A percentile compares a stretch with the other conserved stretches of the same genome.
Evolutionary conservation across 2,797 vertebrate genomes (phyloP).

Genomic region (Brachyrhaphis roseni): DNA sequence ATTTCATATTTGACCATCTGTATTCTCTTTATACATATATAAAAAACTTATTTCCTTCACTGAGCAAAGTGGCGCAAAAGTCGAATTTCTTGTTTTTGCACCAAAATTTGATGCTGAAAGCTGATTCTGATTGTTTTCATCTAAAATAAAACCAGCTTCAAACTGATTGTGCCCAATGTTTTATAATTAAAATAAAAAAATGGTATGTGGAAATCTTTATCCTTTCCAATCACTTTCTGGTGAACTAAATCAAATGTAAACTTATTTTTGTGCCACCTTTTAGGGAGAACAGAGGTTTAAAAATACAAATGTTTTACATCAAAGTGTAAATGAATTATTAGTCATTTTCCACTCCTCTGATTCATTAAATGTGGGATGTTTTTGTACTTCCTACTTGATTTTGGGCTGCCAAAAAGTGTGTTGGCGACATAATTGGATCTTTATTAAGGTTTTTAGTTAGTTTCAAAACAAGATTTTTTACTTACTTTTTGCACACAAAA

Average conservation of each 20-base stretch:
- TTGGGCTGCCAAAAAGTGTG: not conserved
- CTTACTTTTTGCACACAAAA: not conserved
- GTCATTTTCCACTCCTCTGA: not conserved
- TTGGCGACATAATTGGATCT: not conserved
- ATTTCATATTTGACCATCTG: too few relatives aligned
- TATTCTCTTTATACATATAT: too few relatives aligned
- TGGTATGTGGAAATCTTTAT: not conserved
- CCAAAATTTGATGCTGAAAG: too few relatives aligned
- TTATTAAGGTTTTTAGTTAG: not conserved
- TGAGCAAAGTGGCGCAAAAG: too few relatives aligned
- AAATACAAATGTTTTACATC: not conserved
- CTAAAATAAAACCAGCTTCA: not conserved
- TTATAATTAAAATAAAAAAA: not conserved
- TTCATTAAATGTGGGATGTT: not conserved
- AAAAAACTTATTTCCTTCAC: too few relatives aligned
- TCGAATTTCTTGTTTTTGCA: too few relatives aligned
- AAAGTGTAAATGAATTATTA: too few relatives aligned
- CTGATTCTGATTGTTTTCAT: not conserved
- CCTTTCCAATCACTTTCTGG: too few relatives aligned
- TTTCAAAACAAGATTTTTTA: not conserved
- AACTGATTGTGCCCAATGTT: not conserved
- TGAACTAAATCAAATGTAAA: not conserved
- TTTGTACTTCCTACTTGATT: not conserved
- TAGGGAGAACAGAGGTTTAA: not conserved
- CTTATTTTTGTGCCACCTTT: not conserved